phyloP scores from a whole-genome alignment of 2,113 vertebrate genomes.

The Poecile atricapillus region DNA sequence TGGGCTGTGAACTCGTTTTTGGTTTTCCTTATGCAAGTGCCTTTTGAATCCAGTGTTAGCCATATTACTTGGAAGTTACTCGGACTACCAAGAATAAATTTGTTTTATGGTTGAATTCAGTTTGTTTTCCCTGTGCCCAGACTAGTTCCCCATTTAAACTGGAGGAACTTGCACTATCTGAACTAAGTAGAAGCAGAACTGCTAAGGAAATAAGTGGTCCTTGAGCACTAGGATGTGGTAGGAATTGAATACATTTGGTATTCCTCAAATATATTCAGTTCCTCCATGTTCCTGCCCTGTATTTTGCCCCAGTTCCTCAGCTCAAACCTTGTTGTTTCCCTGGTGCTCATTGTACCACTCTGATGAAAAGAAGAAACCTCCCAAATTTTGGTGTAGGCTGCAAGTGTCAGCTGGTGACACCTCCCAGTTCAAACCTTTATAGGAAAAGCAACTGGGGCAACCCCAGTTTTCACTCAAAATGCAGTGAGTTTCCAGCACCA shows the following conservation, averaged over 20 bases:
- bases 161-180: background rate
- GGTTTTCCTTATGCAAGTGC: background rate
- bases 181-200: background rate
- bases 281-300: background rate
- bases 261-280: background rate
- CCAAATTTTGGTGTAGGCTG: background rate
- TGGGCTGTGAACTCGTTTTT: background rate
- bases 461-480: background rate
- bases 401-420: background rate
- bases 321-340: background rate
- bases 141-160: background rate
- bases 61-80: background rate
- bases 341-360: background rate
- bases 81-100: background rate
- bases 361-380: background rate
- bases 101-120: background rate
- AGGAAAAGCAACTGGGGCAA: background rate
- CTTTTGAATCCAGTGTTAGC: background rate
- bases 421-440: background rate
- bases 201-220: background rate
- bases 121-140: background rate
- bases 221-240: background rate
- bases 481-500: background rate
- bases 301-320: background rate
- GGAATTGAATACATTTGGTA: background rate